These are phyloP conservation scores for Papilio elwesi DNA, from an alignment of 2,888 invertebrate species.

Conservation along the genomic window DNA sequence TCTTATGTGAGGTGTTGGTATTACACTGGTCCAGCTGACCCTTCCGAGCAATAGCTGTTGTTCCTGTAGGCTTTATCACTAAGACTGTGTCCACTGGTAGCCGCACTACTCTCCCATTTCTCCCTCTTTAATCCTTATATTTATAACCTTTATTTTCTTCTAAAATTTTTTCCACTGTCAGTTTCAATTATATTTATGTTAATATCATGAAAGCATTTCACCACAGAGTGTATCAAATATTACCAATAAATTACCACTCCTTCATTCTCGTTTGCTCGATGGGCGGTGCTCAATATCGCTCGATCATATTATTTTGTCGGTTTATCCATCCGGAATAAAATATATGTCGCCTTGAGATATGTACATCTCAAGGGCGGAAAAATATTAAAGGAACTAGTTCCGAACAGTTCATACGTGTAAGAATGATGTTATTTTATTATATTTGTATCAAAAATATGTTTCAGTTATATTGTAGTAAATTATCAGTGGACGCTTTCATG, in stretches of 20 bases:
- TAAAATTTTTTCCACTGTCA: too few relatives aligned
- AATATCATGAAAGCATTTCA: neutral
- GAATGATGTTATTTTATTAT: neutral
- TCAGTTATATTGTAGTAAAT: too few relatives aligned
- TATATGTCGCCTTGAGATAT: slow-evolving; percentile 34
- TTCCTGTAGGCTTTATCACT: too few relatives aligned
- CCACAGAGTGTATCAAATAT: neutral
- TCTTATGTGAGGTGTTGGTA: too few relatives aligned
- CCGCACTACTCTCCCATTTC: too few relatives aligned
- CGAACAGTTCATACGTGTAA: neutral
- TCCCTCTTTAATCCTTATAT: too few relatives aligned
- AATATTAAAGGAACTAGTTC: slow-evolving; percentile 8
- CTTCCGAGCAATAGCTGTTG: too few relatives aligned
- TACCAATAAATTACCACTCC: slow-evolving; percentile 7
- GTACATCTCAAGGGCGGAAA: slow-evolving; percentile 24
- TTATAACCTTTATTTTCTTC: too few relatives aligned
- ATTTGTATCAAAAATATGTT: too few relatives aligned
- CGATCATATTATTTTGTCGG: slow-evolving; percentile 36
- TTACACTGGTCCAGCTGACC: too few relatives aligned
- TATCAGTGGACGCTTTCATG: too few relatives aligned
- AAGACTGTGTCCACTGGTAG: too few relatives aligned
- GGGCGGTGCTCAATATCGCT: slow-evolving; percentile 22
- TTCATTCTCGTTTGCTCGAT: neutral
- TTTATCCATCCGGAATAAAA: slow-evolving; percentile 19
- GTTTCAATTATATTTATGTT: neutral